Evolutionary conservation across 2,888 invertebrate genomes (phyloP), one percentile per base, ranked within the genome.

Genomic region (Sinohyriopsis cumingii): DNA sequence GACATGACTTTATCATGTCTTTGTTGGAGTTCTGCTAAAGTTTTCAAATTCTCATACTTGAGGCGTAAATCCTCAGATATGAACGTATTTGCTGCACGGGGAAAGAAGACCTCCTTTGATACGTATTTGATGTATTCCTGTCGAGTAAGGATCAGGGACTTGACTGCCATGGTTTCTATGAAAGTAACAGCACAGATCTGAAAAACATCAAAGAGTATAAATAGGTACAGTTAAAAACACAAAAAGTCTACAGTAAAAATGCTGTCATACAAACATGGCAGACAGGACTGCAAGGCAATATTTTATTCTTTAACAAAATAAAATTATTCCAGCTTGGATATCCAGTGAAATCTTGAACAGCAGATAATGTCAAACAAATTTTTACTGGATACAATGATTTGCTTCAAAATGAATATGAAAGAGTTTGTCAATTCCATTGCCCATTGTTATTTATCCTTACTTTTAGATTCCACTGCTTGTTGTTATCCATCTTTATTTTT

Each of bases 121-220:
- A 98, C 97, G 90, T 97, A 96, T 28, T 95, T 94, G 82, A 96
- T 94, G 88, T 98, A 99, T 90, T 99, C 98, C 80, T 95, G 95
- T 85, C 94, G 93, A 22, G 95, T 93, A 94, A 99, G 95, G 87
- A 93, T 96, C 68, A 99, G 91, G 1, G 97, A 97, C 87, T 97
- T 96, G 1, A 96, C 96, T 6, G 95, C 97, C 84, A 99, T 91
- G 88, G 97, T 96, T 91, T 99, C 98, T 78, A 99, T 97, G 90
- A 99, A 99, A 18, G 96, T 95, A 55, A 99, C 96, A 5, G 99
- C 99, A 90, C 98, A 98, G 86, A 98, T 98, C 95, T 97, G 89
- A 15, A 91, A 91, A 54, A 57, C 45, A 57, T 12, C 57, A 57
- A 12, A 45, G 1, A 15, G 0, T 45, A 45, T 45, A 12, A 45